A percentile compares a stretch with the other conserved stretches of the same genome.
Conservation (phyloP, 2,888 invertebrate genomes). For the Andricus curvator region DNA sequence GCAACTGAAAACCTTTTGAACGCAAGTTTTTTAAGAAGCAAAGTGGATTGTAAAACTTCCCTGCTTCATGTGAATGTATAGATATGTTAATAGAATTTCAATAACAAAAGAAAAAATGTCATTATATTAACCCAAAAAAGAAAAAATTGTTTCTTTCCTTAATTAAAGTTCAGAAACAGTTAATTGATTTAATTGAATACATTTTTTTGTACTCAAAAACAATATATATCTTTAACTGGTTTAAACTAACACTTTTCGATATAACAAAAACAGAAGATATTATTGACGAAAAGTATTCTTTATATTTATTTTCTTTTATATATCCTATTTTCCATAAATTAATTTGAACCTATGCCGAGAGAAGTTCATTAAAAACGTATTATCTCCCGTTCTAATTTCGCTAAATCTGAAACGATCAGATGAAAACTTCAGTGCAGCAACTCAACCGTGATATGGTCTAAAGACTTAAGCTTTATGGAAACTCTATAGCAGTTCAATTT, state of each 20-base stretch:
- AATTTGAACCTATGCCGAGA: neutral
- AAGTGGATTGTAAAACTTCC: neutral
- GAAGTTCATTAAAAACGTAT: constrained; percentile 22
- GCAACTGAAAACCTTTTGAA: neutral
- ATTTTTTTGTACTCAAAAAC: no score
- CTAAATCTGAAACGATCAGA: constrained; percentile 29
- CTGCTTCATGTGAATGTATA: neutral
- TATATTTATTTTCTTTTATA: neutral
- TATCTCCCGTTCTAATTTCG: constrained; percentile 25
- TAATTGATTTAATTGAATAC: no score
- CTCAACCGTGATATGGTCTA: constrained; percentile 21
- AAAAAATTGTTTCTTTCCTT: neutral
- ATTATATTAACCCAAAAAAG: neutral
- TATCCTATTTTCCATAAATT: neutral
- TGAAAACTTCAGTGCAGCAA: constrained; percentile 15
- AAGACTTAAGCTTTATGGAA: constrained; percentile 25
- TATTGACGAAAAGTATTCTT: neutral
- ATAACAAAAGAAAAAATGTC: neutral
- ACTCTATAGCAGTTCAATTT: constrained; percentile 13
- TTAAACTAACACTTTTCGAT: no score
- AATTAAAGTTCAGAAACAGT: no score
- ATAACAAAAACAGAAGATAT: no score
- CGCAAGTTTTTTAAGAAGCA: neutral
- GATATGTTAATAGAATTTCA: neutral
- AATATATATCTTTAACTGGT: no score